phyloP scores from a whole-genome alignment of 2,888 invertebrate genomes.

The Entomobrya proxima region DNA sequence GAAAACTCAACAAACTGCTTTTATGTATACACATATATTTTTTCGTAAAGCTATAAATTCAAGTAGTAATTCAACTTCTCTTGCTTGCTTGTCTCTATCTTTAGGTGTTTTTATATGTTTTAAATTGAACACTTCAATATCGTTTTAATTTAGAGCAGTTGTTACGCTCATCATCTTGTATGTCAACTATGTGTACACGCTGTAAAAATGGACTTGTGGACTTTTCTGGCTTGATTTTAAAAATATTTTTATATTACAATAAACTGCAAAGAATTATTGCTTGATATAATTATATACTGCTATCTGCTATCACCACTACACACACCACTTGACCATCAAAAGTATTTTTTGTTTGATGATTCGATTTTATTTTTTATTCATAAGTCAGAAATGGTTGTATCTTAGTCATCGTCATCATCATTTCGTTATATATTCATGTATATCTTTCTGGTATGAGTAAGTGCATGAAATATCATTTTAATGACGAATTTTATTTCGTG shows the following conservation, averaged over 20 bases:
- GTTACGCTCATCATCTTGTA: not conserved
- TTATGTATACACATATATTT: not conserved
- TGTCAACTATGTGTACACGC: not conserved
- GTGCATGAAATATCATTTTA: too few relatives aligned
- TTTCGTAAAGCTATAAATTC: slow-evolving; percentile 29
- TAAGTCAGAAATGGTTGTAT: not conserved
- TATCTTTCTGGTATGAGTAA: too few relatives aligned
- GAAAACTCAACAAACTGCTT: slow-evolving; percentile 18
- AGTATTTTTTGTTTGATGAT: slow-evolving; percentile 5
- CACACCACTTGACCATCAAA: slow-evolving; percentile 34
- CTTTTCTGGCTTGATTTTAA: slow-evolving; percentile 32
- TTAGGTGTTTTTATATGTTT: slow-evolving; percentile 42
- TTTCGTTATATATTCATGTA: too few relatives aligned
- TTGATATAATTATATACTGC: slow-evolving; percentile 8
- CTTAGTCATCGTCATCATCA: too few relatives aligned
- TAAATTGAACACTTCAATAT: slow-evolving; percentile 43
- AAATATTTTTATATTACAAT: slow-evolving; percentile 19
- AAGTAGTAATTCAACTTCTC: slow-evolving; percentile 40
- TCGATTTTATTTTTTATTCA: not conserved
- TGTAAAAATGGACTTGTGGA: slow-evolving; percentile 26
- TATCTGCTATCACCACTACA: slow-evolving; percentile 28
- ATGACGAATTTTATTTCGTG: too few relatives aligned
- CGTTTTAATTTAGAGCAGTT: slow-evolving; percentile 46
- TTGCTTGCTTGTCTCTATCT: slow-evolving; percentile 1
- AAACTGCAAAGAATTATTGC: slow-evolving; percentile 29